Percentiles rank a stretch among this genome's conserved stretches.
These are phyloP conservation scores for Alloscopus bannaensis DNA, from an alignment of 2,888 invertebrate species.

Conservation along the genomic window DNA sequence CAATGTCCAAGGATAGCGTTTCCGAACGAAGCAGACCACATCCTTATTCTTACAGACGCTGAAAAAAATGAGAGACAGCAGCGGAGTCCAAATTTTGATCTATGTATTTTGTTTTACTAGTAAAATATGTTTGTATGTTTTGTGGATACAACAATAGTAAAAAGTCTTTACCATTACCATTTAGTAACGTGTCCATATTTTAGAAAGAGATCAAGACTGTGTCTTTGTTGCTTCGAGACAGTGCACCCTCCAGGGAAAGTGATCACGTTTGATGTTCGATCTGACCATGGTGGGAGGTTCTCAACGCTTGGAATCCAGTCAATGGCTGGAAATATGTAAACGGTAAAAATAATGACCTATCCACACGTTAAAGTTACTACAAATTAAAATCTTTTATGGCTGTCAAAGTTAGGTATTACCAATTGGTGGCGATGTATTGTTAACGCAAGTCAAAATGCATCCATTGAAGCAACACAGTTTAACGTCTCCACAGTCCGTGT, in stretches of 20 bases:
- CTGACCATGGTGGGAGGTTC: conserved; percentile 3
- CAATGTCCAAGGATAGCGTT: neutral
- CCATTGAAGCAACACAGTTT: conserved; percentile 72
- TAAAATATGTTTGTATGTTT: conserved; percentile 9
- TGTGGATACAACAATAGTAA: neutral
- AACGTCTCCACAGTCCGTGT: conserved; percentile 25
- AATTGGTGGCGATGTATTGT: conserved; percentile 64
- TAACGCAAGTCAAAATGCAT: conserved; percentile 70
- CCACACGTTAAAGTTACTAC: neutral
- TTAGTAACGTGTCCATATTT: conserved; percentile 70
- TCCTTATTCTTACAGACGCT: conserved; percentile 69
- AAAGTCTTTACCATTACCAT: conserved; percentile 60
- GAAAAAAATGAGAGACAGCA: conserved; percentile 28
- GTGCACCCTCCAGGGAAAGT: conserved; percentile 71
- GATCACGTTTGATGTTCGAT: conserved; percentile 54
- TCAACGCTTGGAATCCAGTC: conserved; percentile 54
- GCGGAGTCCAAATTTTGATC: neutral
- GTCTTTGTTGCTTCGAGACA: conserved; percentile 63
- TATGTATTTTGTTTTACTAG: neutral
- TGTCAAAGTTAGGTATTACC: conserved; percentile 44
- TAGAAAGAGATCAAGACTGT: conserved; percentile 67
- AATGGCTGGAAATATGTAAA: conserved; percentile 26
- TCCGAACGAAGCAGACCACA: conserved; percentile 68
- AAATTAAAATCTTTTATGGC: neutral
- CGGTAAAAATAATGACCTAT: conserved; percentile 6